Evolutionary conservation across 2,797 vertebrate genomes (phyloP).

Genomic region (Heliangelus exortis): DNA sequence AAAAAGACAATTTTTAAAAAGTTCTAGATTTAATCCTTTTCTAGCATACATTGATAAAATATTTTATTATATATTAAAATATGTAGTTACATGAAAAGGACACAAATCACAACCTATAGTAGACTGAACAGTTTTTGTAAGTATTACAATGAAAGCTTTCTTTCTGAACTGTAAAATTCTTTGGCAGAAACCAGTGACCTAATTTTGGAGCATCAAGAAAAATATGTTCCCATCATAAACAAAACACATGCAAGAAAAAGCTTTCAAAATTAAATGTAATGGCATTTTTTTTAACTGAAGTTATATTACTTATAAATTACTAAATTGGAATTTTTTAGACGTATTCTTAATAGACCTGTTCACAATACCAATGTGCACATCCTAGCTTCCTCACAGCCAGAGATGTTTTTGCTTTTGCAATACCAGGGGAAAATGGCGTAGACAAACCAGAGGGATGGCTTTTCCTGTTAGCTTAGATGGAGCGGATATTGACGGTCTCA

Average conservation of each 20-base stretch:
- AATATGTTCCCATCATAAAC: background rate
- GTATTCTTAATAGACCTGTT: background rate
- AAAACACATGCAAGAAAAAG: background rate
- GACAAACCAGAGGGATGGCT: background rate
- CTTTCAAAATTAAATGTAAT: background rate
- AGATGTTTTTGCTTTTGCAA: background rate
- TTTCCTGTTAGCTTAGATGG: background rate
- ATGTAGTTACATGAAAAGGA: background rate
- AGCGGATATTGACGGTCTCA: background rate
- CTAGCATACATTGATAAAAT: background rate
- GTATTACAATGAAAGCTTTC: background rate
- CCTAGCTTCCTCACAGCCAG: background rate
- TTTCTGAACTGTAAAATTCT: background rate
- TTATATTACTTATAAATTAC: rapidly evolving
- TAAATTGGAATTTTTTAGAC: background rate
- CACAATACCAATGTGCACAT: rapidly evolving
- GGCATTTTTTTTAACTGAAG: background rate
- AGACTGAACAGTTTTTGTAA: background rate
- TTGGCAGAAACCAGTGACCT: background rate
- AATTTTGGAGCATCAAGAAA: background rate
- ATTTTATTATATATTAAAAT: background rate
- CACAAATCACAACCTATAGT: background rate
- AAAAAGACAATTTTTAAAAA: too few relatives aligned
- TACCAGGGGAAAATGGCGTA: rapidly evolving
- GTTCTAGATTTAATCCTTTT: background rate